A percentile compares a stretch with the other conserved stretches of the same genome.
Conservation (phyloP, 2,888 invertebrate genomes). For the Heliconius erato region DNA sequence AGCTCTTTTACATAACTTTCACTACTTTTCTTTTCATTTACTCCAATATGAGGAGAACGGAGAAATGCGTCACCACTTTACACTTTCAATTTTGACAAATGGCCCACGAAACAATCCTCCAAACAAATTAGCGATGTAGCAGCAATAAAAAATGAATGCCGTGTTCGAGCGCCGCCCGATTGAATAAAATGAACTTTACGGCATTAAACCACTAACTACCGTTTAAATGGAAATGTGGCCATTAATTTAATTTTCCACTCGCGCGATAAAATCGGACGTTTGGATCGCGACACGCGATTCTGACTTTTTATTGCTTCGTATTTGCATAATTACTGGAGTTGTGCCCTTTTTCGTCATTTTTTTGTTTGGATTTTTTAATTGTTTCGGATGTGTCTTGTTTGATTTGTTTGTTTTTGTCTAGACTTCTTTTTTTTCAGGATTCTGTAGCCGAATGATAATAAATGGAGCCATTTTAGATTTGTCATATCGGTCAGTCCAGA, state of each 20-base stretch:
- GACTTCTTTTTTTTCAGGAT: constrained; percentile 2
- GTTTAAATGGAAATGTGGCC: constrained; percentile 73
- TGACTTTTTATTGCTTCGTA: constrained; percentile 68
- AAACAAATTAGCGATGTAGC: constrained; percentile 39
- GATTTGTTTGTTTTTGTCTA: constrained; percentile 6
- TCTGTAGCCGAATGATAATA: neutral
- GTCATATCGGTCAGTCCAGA: no score
- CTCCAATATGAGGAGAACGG: neutral
- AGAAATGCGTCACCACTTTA: neutral
- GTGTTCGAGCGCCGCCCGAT: constrained; percentile 42
- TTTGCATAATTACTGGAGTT: constrained; percentile 74
- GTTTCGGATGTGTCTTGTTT: constrained; percentile 40
- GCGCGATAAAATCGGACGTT: constrained; percentile 72
- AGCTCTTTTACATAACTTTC: neutral
- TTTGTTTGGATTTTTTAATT: constrained; percentile 52
- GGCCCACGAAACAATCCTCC: neutral
- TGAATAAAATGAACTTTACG: constrained; percentile 55
- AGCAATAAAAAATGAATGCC: constrained; percentile 35
- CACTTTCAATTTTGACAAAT: neutral
- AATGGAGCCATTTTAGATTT: no score
- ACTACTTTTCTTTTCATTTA: no score
- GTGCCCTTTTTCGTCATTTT: constrained; percentile 54
- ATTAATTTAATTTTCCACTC: constrained; percentile 78
- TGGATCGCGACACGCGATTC: constrained; percentile 70
- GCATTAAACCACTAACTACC: constrained; percentile 55